Base-by-base conservation (phyloP, 2,888 invertebrate species). In the Lampropteryx suffumata region DNA sequence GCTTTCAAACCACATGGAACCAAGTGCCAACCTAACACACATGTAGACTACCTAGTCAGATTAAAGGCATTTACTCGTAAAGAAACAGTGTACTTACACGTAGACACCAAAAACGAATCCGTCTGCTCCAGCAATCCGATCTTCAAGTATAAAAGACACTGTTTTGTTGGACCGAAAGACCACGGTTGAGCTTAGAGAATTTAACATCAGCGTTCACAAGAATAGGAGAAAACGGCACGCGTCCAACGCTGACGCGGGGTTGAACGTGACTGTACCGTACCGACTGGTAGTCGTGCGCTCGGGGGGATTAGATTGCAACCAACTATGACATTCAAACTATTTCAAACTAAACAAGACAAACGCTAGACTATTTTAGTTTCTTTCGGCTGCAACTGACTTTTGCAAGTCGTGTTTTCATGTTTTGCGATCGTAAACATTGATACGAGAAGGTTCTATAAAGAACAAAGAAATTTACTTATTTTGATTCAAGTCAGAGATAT, bases 221-320 rank as follows among this genome's bases (percentile, higher is more conserved):
- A 32, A 35, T 34, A 44, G 33, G 17, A 27, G 33, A 49, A 41
- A 51, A 51, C 55, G 13, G 64, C 68, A 72, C 73, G 67, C 84
- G 83, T 79, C 79, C 72, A 67, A 57, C 71, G 50, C 56, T 55
- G 67, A 71, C 73, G 79, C 69, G 65, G 68, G 73, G 70, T 71
- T 71, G 67, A 74, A 64, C 79, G 76, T 70, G 69, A 84, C 84
- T 84, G 48, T 48, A 41, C 48, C 41, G 76, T 69, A 68, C 57
- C 35, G 39, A 61, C 59, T 65, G 59, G 33, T 61, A 61, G 59
- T 49, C 32, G 42, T 64, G 58, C 65, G 60, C 59, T 60, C 64
- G 55, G 57, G 65, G 61, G 61, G 65, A 71, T 65, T 69, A 67
- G 64, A 61, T 61, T 69, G 69, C 60, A 69, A 66, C 65, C 60